These are phyloP conservation scores for Drosophila azteca DNA, from an alignment of 1,140 invertebrate genomes.

Conservation along the genomic window DNA sequence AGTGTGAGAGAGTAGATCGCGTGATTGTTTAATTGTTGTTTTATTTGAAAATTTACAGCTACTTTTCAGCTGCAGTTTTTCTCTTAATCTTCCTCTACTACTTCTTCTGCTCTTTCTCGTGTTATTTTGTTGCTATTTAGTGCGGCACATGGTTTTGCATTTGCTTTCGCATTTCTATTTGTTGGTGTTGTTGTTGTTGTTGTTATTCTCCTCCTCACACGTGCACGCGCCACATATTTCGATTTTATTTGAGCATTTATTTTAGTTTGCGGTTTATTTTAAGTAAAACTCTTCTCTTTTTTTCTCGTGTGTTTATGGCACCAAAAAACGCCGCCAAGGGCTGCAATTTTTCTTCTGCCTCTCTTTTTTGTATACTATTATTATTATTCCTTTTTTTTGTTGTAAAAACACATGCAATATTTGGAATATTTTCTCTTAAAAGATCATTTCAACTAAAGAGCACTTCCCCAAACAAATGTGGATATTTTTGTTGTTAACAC, in stretches of 20 bases:
- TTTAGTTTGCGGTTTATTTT: too few species aligned
- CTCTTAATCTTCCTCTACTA: too few species aligned
- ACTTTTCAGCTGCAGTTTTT: too few species aligned
- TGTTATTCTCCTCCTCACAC: slow-evolving; percentile 7
- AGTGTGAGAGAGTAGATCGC: slow-evolving; percentile 5
- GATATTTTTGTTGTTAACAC: too few species aligned
- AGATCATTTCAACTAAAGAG: not conserved
- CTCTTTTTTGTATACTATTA: too few species aligned
- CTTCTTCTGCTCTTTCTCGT: too few species aligned
- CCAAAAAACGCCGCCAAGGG: slow-evolving; percentile 15
- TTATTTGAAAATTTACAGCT: slow-evolving; percentile 23
- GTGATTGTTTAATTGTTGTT: slow-evolving; percentile 54
- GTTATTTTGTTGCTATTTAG: too few species aligned
- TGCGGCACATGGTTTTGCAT: not conserved
- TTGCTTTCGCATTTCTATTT: not conserved
- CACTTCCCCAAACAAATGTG: not conserved
- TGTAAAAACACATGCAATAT: not conserved
- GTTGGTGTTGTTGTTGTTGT: not conserved
- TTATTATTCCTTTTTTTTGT: slow-evolving; percentile 12
- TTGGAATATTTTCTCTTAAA: too few species aligned
- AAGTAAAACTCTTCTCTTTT: too few species aligned
- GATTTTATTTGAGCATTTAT: too few species aligned
- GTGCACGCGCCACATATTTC: slow-evolving; percentile 1
- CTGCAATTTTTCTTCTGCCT: slow-evolving; percentile 11
- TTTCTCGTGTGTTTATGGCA: slow-evolving; percentile 3